Evolutionary conservation across 2,888 invertebrate species (phyloP).

Genomic region (Charanyca ferruginea): DNA sequence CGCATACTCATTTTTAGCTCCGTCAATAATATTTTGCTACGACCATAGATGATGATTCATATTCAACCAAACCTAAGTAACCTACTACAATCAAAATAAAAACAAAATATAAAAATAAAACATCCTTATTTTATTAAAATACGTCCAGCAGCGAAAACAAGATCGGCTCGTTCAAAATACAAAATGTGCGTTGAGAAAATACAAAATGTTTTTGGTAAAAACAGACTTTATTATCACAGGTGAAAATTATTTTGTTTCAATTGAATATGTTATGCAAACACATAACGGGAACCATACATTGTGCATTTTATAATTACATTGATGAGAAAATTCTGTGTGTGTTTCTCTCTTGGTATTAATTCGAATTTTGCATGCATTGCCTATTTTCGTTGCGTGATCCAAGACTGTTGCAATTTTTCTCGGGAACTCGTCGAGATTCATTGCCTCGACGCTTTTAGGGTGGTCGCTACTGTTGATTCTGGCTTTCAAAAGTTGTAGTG

Average conservation of each 20-base stretch:
- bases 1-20: too few relatives aligned
- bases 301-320: background rate
- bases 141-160: constrained; percentile 28
- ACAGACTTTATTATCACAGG: constrained; percentile 37
- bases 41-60: too few relatives aligned
- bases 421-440: too few relatives aligned
- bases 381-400: too few relatives aligned
- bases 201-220: constrained; percentile 16
- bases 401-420: too few relatives aligned
- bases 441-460: too few relatives aligned
- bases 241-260: constrained; percentile 24
- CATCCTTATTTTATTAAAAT: constrained; percentile 28
- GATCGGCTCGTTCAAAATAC: constrained; percentile 17
- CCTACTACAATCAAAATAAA: background rate
- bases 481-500: too few relatives aligned
- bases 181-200: constrained; percentile 15
- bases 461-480: too few relatives aligned
- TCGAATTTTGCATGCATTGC: too few relatives aligned
- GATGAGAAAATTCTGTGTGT: too few relatives aligned
- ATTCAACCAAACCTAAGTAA: background rate
- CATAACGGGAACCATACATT: background rate
- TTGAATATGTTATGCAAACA: constrained; percentile 37
- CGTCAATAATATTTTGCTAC: too few relatives aligned
- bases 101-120: constrained; percentile 17
- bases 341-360: too few relatives aligned